Evolutionary conservation across 2,888 invertebrate genomes (phyloP).

Genomic region (Piscicola geometra): DNA sequence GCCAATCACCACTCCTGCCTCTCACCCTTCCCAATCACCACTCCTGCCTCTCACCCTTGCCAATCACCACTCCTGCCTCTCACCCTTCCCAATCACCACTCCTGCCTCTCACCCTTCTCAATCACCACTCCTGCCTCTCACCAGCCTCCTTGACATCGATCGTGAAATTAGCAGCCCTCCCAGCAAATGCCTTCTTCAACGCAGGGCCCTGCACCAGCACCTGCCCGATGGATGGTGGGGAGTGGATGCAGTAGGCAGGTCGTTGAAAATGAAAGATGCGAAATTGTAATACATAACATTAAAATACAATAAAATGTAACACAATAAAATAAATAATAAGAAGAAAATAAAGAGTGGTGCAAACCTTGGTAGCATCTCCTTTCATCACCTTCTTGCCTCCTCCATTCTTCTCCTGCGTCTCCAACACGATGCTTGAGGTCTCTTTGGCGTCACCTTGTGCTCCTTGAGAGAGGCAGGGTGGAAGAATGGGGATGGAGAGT

Average conservation of each 20-base stretch:
- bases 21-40: background rate
- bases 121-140: conserved; percentile 56
- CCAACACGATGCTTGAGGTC: conserved; percentile 84
- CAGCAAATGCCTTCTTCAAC: conserved; percentile 85
- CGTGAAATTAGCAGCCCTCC: conserved; percentile 85
- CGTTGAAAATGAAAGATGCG: background rate
- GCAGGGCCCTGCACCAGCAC: conserved; percentile 83
- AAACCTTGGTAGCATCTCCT: conserved; percentile 83
- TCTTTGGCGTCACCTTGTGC: conserved; percentile 60
- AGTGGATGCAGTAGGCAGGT: no score
- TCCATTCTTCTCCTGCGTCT: conserved; percentile 68
- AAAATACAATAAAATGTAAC: background rate
- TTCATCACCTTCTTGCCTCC: conserved; percentile 74
- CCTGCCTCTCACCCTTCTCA: background rate
- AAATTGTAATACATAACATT: background rate
- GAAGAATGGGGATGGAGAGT: no score
- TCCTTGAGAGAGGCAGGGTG: background rate
- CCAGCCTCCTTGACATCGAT: conserved; percentile 86
- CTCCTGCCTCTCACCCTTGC: no score
- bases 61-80: background rate
- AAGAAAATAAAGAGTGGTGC: no score
- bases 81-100: background rate
- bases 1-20: no score
- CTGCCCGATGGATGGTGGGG: no score
- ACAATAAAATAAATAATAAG: no score